Evolutionary conservation across 1,140 invertebrate species (phyloP), one percentile per base, ranked within the genome.

Genomic region (Trichoplusia ni): DNA sequence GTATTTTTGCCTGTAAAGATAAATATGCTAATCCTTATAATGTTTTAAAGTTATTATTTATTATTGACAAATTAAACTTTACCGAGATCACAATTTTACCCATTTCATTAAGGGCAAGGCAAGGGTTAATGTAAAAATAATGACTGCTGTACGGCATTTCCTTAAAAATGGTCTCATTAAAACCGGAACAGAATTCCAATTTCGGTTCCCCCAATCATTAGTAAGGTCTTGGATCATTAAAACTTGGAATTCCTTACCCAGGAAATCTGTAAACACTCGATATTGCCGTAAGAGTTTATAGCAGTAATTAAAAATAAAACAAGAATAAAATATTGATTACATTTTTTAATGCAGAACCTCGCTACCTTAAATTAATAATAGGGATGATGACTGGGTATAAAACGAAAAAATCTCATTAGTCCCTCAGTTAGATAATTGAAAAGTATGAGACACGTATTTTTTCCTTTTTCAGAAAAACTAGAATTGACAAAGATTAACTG

Each of bases 201-300:
- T 46, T 37, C 3, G 40, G 40, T 29, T 42, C n/a, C 40, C 56
- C 27, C 42, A 60, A 60, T 60, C 29, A 60, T 60, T 60, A 60
- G 42, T 25, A 46, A 1, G 18, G 40, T 35, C n/a, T n/a, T 33
- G n/a, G 23, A 31, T 60, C 56, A 35, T 60, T 60, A 47, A 47
- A 59, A 60, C 27, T 42, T 9, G 56, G 40, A 60, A 60, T 47
- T 46, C 14, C 18, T 6, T 14, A 33, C 56, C 25, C 35, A 13
- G 18, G 42, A 35, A 60, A 33, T 47, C 40, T 23, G 6, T 19
- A 60, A 14, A 60, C 21, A 47, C 56, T 21, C 16, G 11, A n/a
- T 0, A 27, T 6, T 4, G 19, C 42, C 23, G 11, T n/a, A 18
- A 18, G 27, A 59, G 33, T 31, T 6, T 7, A 9, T 4, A 8